Percentiles rank a stretch among this genome's conserved stretches.
phyloP scores from a whole-genome alignment of 2,113 vertebrate genomes.

The Mastomys natalensis region DNA sequence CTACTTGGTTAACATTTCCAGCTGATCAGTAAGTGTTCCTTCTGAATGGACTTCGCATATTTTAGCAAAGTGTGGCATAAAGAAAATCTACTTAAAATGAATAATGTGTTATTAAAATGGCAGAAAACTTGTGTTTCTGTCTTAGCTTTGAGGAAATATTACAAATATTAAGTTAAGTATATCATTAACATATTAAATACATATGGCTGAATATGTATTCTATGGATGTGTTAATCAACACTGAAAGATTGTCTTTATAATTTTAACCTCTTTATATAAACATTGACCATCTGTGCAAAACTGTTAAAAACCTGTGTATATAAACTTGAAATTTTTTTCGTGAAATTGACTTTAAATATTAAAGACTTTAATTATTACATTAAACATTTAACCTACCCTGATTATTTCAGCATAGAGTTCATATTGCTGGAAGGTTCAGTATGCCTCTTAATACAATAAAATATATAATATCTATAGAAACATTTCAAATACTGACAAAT shows the following conservation, averaged over 20 bases:
- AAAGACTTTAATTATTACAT: neutral
- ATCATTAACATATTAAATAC: neutral
- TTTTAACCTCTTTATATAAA: neutral
- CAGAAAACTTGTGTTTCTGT: neutral
- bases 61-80: neutral
- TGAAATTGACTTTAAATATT: constrained; percentile 17
- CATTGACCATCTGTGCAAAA: neutral
- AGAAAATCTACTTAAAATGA: constrained; percentile 52
- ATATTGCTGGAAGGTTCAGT: neutral
- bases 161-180: neutral
- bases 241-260: neutral
- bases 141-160: neutral
- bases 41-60: neutral
- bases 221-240: neutral
- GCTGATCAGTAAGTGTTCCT: neutral
- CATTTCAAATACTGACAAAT: neutral
- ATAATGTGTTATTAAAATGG: neutral
- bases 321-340: constrained; percentile 18
- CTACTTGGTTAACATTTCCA: constrained; percentile 14
- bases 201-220: neutral
- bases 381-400: neutral
- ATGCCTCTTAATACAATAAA: neutral
- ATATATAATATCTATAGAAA: neutral
- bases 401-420: neutral
- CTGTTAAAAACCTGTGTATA: neutral